Base-by-base conservation (phyloP, 2,888 invertebrate genomes). In the Choristoneura rosaceana region DNA sequence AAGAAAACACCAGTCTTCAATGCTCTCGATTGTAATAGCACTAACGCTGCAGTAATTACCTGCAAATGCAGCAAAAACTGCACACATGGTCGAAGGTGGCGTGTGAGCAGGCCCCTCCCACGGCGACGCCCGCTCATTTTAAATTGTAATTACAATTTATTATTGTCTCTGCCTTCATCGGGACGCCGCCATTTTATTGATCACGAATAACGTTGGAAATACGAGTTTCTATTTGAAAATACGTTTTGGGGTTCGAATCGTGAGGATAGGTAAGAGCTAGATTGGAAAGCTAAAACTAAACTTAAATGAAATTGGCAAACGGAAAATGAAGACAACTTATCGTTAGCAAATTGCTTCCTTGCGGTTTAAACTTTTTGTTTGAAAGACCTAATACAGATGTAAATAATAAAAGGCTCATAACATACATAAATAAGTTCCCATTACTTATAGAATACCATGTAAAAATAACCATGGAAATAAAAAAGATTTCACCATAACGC, bases 91-190 rank as follows among this genome's bases (percentile, higher is more conserved):
- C 81, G 82, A 78, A 89, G 89, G 89, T 89, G 88, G 88, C 83
- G 85, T 86, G 89, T 87, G 85, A 84, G 79, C 82, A 87, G 87
- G 92, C 93, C 92, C 87, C 93, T 85, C 93, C 93, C 91, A 80
- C 91, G 86, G 84, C 88, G 89, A 87, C 93, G 93, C 93, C 93
- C 90, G 93, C 93, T 94, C 93, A 94, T 94, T 94, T 94, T 92
- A 94, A 94, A 93, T 93, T 93, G 94, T 94, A 94, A 94, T 94
- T 93, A 93, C 93, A 91, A 93, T 93, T 92, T 93, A 94, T 94
- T 94, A 92, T 93, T 93, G 93, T 93, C 93, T 93, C 91, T 93
- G 93, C 93, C 93, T 93, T 92, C 92, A 84, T 82, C 86, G 85
- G 80, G 82, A 80, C 83, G 91, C 83, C 91, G 93, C 93, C 93